phyloP scores from a whole-genome alignment of 2,797 vertebrate genomes.

The Ptychadena robeensis region DNA sequence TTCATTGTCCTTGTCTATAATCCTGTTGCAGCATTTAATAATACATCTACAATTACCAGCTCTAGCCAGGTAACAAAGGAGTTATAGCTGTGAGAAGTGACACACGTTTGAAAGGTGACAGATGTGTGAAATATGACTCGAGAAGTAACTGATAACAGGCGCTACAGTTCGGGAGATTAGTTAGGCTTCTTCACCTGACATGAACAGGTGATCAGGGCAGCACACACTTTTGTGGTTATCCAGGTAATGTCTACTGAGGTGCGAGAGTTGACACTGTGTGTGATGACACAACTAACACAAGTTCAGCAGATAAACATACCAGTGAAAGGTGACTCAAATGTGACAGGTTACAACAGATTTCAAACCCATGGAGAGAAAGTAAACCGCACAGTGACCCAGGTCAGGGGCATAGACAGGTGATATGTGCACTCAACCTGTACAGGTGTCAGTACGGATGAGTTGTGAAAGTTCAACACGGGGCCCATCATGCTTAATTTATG shows the following conservation, averaged over 20 bases:
- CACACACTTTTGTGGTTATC: constrained; percentile 19
- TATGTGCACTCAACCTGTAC: neutral
- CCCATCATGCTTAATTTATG: neutral
- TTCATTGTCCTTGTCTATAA: constrained; percentile 18
- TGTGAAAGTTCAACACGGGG: no score
- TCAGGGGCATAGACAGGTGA: neutral
- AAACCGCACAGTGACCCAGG: neutral
- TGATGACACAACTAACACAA: constrained; percentile 2
- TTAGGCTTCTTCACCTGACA: constrained; percentile 36
- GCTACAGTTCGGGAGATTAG: constrained; percentile 35
- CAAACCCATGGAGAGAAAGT: neutral
- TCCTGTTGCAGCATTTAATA: constrained; percentile 35
- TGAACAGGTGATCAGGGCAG: constrained; percentile 41
- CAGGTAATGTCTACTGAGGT: constrained; percentile 8
- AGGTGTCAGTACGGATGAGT: neutral
- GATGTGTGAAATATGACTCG: constrained; percentile 54
- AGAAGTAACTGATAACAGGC: constrained; percentile 32
- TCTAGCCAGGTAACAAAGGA: constrained; percentile 34
- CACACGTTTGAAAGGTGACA: constrained; percentile 42
- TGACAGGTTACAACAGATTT: constrained; percentile 11
- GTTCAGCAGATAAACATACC: constrained; percentile 21
- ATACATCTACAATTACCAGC: constrained; percentile 39
- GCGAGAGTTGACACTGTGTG: constrained; percentile 37
- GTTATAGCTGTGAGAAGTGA: constrained; percentile 45
- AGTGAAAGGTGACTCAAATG: constrained; percentile 52